A percentile compares a stretch with the other conserved stretches of the same genome.
Conservation (phyloP, 2,888 invertebrate genomes). For the Hemithea aestivaria region DNA sequence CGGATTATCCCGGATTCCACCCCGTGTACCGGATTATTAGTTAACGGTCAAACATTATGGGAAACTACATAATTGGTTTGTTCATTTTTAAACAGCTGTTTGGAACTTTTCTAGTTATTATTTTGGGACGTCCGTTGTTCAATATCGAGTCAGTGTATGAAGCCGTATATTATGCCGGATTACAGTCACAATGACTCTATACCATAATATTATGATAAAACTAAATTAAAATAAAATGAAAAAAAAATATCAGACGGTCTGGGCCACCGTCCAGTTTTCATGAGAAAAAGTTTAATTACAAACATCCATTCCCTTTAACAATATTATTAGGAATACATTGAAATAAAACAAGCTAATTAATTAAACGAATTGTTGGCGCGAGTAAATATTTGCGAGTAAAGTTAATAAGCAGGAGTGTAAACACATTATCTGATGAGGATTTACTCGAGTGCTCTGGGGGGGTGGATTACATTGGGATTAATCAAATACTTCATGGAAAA, state of each 20-base stretch:
- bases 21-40: constrained; percentile 15
- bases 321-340: too few species aligned
- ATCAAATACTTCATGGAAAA: too few species aligned
- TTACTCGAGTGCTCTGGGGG: constrained; percentile 37
- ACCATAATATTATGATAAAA: too few species aligned
- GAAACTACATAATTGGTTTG: background rate
- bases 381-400: constrained; percentile 24
- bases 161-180: too few species aligned
- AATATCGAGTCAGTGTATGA: too few species aligned
- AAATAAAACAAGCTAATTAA: constrained; percentile 2
- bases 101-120: too few species aligned
- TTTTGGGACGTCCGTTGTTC: too few species aligned
- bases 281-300: too few species aligned
- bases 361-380: constrained; percentile 4
- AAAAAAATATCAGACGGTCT: background rate
- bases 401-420: constrained; percentile 39
- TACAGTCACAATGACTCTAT: too few species aligned
- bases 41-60: constrained; percentile 14
- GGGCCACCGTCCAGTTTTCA: too few species aligned
- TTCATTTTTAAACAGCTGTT: background rate
- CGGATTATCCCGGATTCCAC: constrained; percentile 17
- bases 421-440: constrained; percentile 46
- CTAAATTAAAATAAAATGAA: too few species aligned
- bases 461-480: constrained; percentile 7
- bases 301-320: too few species aligned